Evolutionary conservation across 2,113 vertebrate species (phyloP).

Genomic region (Trichechus manatus): DNA sequence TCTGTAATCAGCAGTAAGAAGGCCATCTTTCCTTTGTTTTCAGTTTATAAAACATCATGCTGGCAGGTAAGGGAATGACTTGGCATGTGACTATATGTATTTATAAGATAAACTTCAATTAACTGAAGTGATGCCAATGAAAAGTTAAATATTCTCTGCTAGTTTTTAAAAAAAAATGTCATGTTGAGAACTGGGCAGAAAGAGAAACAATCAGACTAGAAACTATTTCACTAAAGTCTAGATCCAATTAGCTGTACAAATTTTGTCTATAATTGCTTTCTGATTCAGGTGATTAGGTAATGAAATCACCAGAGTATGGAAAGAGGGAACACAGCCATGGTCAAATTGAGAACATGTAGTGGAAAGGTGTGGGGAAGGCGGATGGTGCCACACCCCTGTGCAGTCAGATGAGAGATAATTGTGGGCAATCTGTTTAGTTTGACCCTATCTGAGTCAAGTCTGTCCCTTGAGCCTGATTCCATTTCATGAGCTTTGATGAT

Average conservation of each 20-base stretch:
- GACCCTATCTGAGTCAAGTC: neutral
- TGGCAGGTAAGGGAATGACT: neutral
- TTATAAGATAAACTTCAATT: neutral
- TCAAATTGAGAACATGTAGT: neutral
- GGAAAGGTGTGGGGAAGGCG: neutral
- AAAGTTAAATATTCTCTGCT: conserved; percentile 10
- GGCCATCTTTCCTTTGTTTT: neutral
- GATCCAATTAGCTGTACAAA: neutral
- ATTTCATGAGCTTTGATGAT: neutral
- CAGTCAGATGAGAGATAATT: neutral
- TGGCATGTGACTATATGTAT: neutral
- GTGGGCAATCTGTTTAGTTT: neutral
- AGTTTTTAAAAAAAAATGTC: neutral
- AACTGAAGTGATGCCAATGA: neutral
- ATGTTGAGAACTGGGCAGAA: neutral
- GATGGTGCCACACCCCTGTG: neutral
- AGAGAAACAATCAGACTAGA: neutral
- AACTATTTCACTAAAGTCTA: neutral
- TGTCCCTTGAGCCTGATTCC: neutral
- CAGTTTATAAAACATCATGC: neutral
- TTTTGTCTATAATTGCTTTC: neutral
- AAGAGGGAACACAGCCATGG: neutral
- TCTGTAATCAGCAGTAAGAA: neutral
- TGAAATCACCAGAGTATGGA: neutral
- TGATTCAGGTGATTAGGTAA: neutral